Base-by-base conservation (phyloP, 2,113 vertebrate species). In the Cepphus grylle region DNA sequence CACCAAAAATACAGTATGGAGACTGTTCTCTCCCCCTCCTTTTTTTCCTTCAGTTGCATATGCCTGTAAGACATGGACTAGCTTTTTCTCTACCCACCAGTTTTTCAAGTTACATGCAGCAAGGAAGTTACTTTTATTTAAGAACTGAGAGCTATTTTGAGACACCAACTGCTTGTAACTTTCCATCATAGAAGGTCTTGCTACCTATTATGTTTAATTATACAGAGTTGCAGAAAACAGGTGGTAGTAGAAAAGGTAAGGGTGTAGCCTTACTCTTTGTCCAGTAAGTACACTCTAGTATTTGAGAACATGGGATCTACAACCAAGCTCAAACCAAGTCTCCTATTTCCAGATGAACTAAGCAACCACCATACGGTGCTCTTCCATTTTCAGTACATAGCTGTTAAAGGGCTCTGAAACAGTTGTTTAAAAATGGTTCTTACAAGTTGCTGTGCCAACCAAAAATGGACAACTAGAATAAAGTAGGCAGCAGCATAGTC, bases 341-440 rank as follows among this genome's bases (percentile, higher is more conserved):
- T 86, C 58, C 32, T 38, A 4, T 67, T 89, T 79, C 42, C 81
- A 76, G 70, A 72, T 56, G 27, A 62, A 45, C 58, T 61, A 43
- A 90, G 74, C 78, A 67, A 45, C 40, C 40, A 38, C 74, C 49
- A n/a, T 4, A 4, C 62, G 25, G 63, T 34, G n/a, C 52, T 88
- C 86, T 76, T 77, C 92, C 73, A 85, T 91, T 50, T 81, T 59
- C 72, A 47, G 45, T 16, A 29, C 32, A 40, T 18, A 76, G 80
- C 92, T 96, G 67, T 95, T 94, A 94, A 93, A 93, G 95, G 97
- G 89, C 86, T 81, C 80, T 5, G 5, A 38, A 88, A 74, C 6
- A 26, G 50, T 81, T 89, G 86, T 91, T 94, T 95, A 94, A 94
- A 96, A 93, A 76, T 63, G 78, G 76, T 86, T 88, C 90, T 86